Evolutionary conservation across 2,888 invertebrate genomes (phyloP).

Genomic region (Cenopis cana): DNA sequence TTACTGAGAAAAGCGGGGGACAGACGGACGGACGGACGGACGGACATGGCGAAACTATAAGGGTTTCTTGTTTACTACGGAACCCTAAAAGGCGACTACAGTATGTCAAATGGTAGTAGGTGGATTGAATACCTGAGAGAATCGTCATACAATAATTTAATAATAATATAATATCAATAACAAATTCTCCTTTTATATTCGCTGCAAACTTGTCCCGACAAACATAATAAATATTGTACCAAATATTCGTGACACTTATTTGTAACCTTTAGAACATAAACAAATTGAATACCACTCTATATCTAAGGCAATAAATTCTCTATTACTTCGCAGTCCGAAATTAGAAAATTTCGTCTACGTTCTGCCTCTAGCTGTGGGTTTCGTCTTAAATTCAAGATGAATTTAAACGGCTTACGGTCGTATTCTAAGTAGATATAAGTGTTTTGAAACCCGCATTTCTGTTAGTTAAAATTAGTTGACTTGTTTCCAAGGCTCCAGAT

Average conservation of each 20-base stretch:
- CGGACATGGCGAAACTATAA: no score
- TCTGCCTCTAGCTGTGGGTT: conserved; percentile 3
- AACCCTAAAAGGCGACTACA: no score
- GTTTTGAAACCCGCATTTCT: conserved; percentile 21
- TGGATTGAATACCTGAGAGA: no score
- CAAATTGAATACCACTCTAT: background rate
- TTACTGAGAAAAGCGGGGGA: no score
- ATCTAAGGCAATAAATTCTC: background rate
- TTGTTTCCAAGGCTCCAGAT: conserved; percentile 2
- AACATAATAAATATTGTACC: conserved; percentile 10
- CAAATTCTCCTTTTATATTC: background rate
- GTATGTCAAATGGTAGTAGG: no score
- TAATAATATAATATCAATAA: no score
- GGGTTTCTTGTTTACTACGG: no score
- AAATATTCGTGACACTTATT: conserved; percentile 8
- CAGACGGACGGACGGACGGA: no score
- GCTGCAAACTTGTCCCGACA: background rate
- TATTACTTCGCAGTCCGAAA: background rate
- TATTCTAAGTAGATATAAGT: conserved; percentile 28
- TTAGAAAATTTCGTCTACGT: background rate
- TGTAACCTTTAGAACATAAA: background rate
- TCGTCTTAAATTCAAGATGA: conserved; percentile 6
- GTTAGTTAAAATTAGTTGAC: conserved; percentile 28
- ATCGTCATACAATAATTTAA: no score
- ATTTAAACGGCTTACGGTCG: conserved; percentile 18